Conservation (phyloP, 2,888 invertebrate species). For the Ormyrus labotus region DNA sequence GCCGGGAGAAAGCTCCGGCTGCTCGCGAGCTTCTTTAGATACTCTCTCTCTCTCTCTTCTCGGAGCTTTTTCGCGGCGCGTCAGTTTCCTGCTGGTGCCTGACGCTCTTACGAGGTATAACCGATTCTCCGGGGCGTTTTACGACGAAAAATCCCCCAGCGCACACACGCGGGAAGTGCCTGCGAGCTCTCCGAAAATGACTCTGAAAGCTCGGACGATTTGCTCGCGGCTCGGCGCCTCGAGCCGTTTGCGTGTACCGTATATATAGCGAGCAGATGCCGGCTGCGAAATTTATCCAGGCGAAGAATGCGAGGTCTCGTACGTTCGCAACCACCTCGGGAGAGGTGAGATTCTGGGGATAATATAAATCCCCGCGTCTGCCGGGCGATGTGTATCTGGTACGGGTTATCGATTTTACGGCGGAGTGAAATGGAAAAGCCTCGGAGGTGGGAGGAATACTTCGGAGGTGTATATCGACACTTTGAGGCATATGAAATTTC, state of each 20-base stretch:
- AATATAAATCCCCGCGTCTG: too few relatives aligned
- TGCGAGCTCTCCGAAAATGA: constrained; percentile 12
- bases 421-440: background rate
- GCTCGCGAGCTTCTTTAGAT: too few relatives aligned
- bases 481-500: constrained; percentile 5
- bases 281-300: too few relatives aligned
- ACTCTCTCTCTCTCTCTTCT: background rate
- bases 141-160: background rate
- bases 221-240: background rate
- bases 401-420: too few relatives aligned
- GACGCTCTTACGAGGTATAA: background rate
- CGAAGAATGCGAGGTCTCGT: too few relatives aligned
- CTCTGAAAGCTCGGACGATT: constrained; percentile 13
- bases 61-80: background rate
- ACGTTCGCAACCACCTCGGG: too few relatives aligned
- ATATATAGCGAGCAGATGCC: too few relatives aligned
- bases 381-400: too few relatives aligned
- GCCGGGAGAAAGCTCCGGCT: too few relatives aligned
- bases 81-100: background rate
- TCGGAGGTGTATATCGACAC: constrained; percentile 7
- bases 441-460: background rate
- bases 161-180: background rate
- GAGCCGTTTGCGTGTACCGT: too few relatives aligned
- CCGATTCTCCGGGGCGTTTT: constrained; percentile 13
- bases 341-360: too few relatives aligned